Percentiles rank a stretch among this genome's conserved stretches.
These are phyloP conservation scores for Varroa destructor DNA, from an alignment of 1,140 invertebrate species.

Conservation along the genomic window DNA sequence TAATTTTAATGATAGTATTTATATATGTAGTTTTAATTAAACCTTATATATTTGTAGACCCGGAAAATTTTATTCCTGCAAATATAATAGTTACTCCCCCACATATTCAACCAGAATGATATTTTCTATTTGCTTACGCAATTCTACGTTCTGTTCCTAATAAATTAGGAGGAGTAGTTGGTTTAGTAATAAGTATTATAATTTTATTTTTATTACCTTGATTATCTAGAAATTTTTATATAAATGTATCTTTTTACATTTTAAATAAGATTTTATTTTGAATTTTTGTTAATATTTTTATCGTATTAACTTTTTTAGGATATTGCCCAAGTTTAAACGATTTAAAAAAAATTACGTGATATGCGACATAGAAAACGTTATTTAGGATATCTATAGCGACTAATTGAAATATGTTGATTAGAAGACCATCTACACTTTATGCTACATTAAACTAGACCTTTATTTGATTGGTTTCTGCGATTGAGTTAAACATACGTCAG, in stretches of 20 bases:
- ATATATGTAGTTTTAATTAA: constrained; percentile 35
- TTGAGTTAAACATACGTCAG: no score
- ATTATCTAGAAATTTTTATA: constrained; percentile 44
- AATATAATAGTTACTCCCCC: constrained; percentile 53
- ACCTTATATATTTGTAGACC: constrained; percentile 51
- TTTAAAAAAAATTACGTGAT: neutral
- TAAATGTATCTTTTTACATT: constrained; percentile 46
- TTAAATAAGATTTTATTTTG: constrained; percentile 34
- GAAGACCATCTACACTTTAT: no score
- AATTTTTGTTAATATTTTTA: neutral
- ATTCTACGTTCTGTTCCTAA: constrained; percentile 58
- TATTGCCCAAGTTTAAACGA: neutral
- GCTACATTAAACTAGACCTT: no score
- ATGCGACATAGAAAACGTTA: neutral
- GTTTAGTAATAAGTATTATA: constrained; percentile 49
- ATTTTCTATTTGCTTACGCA: constrained; percentile 59
- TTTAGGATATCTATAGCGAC: neutral
- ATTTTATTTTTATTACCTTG: constrained; percentile 49
- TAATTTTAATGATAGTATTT: constrained; percentile 1
- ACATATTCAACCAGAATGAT: constrained; percentile 62
- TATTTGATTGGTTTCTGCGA: no score
- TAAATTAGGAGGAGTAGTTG: constrained; percentile 57
- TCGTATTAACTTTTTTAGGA: neutral
- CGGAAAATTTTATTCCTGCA: constrained; percentile 55
- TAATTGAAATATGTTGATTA: neutral